phyloP scores from a whole-genome alignment of 2,113 vertebrate genomes.

The Lichenostomus cassidix region DNA sequence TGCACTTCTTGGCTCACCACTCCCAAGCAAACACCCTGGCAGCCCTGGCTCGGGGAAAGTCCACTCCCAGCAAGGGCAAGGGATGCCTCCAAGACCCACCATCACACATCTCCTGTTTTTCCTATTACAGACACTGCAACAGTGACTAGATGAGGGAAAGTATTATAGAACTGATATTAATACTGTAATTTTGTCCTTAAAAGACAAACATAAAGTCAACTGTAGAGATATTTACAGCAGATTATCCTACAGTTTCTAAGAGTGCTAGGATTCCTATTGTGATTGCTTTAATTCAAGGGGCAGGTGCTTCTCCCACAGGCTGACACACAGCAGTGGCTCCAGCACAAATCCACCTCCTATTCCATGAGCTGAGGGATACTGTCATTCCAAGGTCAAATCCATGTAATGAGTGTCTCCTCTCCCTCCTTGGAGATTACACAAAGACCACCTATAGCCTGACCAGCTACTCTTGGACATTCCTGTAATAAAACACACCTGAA shows the following conservation, averaged over 20 bases:
- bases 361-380: rapidly evolving
- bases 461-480: neutral
- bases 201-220: neutral
- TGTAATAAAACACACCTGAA: neutral
- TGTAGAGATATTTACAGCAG: neutral
- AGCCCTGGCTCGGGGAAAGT: neutral
- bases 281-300: neutral
- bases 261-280: neutral
- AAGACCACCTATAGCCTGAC: neutral
- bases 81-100: neutral
- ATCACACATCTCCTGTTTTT: neutral
- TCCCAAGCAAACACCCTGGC: neutral
- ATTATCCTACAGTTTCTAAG: neutral
- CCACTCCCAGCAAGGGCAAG: neutral
- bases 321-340: neutral
- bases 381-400: neutral
- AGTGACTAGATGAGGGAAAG: neutral
- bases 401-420: neutral
- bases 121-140: neutral
- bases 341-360: neutral
- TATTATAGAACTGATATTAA: neutral
- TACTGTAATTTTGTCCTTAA: neutral
- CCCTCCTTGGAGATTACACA: neutral
- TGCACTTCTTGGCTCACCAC: neutral
- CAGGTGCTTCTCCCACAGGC: neutral